phyloP scores from a whole-genome alignment of 2,797 vertebrate species.

The Propithecus perrieri region DNA sequence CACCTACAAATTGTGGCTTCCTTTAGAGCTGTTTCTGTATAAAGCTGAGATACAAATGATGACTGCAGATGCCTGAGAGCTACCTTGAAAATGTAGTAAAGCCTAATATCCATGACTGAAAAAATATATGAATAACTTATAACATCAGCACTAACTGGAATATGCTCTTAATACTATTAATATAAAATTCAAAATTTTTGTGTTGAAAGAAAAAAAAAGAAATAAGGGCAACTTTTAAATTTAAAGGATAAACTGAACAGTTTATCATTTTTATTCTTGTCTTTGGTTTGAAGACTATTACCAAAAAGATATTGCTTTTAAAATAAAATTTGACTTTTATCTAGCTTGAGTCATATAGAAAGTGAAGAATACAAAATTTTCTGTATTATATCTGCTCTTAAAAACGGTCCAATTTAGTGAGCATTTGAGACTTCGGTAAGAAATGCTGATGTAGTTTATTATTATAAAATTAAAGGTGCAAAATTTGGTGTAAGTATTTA shows the following conservation, averaged over 20 bases:
- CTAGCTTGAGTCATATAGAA: not conserved
- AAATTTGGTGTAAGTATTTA: not conserved
- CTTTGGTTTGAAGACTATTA: slow-evolving; percentile 12
- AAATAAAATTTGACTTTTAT: not conserved
- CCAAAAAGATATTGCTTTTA: not conserved
- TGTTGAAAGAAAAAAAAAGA: not conserved
- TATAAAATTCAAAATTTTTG: not conserved
- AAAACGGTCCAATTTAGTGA: not conserved
- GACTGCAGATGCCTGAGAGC: not conserved
- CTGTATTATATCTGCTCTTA: not conserved
- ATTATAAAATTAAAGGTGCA: not conserved
- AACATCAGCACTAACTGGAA: not conserved
- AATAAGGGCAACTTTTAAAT: not conserved
- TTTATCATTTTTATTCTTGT: slow-evolving; percentile 18
- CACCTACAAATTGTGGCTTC: not conserved
- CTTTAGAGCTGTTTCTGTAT: not conserved
- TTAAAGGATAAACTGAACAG: not conserved
- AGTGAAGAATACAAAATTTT: not conserved
- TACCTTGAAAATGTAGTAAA: not conserved
- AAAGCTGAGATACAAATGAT: slow-evolving; percentile 24
- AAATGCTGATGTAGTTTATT: not conserved
- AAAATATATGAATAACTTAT: not conserved
- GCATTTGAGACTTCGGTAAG: not conserved
- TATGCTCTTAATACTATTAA: not conserved
- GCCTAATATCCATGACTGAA: not conserved